Base-by-base conservation (phyloP, 92 coral and sea anemone species). In the Paramuricea clavata region DNA sequence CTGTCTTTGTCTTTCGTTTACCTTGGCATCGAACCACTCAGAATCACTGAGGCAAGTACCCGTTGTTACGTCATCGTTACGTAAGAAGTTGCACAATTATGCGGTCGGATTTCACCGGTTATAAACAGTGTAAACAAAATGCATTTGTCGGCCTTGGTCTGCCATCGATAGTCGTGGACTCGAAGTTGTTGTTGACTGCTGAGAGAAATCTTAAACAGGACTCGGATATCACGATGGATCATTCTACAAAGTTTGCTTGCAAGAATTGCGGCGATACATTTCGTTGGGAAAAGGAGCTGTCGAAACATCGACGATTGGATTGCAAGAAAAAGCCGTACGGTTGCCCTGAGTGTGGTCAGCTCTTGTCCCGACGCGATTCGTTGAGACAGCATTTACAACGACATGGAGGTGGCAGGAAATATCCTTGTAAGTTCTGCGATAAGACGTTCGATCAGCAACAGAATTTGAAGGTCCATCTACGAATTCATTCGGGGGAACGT, bases 271-370 rank as follows among this genome's bases (percentile, higher is more conserved):
- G 64, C 22, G 82, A 76, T 28, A 15, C 25, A 0, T 76, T 76
- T 32, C 82, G 43, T 32, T 50, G 67, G 82, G 67, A 76, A 56
- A 76, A 32, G 23, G 82, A 76, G 1, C 35, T 76, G 13, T 76
- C 82, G 26, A 76, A 52, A 42, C 82, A 76, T 54, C 82, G 82
- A 0, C 64, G 82, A 12, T 15, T 76, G 30, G 67, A 76, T 26
- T 76, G 82, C 30, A 76, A 49, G 30, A 76, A 76, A 68, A 76
- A 76, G 26, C 82, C 82, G 21, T 76, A 49, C 21, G 82, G 82
- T 54, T 76, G 82, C 30, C 82, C 82, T 13, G 68, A 76, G 15
- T 76, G 82, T 76, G 82, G 82, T 2, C 82, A 76, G 47, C 68
- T 76, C 23, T 33, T 76, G 4, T 76, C 82, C 21, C 42, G 82